A percentile compares a stretch with the other conserved stretches of the same genome.
phyloP scores from a whole-genome alignment of 2,797 vertebrate species.

The Leptatherina wallacei region DNA sequence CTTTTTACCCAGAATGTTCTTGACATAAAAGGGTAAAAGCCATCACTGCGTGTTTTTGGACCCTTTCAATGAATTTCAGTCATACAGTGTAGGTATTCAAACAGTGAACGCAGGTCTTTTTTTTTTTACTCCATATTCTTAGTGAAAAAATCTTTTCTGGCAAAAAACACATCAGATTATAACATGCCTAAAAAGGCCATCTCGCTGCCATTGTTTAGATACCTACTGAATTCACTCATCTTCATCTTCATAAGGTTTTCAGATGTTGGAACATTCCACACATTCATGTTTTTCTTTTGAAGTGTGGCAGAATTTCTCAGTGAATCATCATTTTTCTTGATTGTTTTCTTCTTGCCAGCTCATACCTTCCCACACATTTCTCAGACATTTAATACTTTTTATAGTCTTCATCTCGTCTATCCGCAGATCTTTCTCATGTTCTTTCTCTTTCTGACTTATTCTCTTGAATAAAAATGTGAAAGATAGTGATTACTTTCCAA shows the following conservation, averaged over 20 bases:
- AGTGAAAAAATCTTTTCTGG: neutral
- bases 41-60: constrained; percentile 50
- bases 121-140: neutral
- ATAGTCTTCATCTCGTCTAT: constrained; percentile 21
- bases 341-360: constrained; percentile 34
- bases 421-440: constrained; percentile 13
- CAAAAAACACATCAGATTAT: neutral
- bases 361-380: constrained; percentile 34
- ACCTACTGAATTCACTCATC: constrained; percentile 25
- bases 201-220: constrained; percentile 32
- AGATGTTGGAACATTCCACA: constrained; percentile 35
- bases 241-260: constrained; percentile 20
- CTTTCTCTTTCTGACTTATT: constrained; percentile 2
- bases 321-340: constrained; percentile 15
- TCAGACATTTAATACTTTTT: constrained; percentile 12
- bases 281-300: constrained; percentile 20
- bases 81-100: constrained; percentile 47
- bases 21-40: constrained; percentile 47
- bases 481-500: constrained; percentile 19
- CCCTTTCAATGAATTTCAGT: constrained; percentile 26
- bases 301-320: constrained; percentile 28
- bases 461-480: constrained; percentile 23
- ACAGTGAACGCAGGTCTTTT: constrained; percentile 14
- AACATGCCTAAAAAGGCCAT: neutral
- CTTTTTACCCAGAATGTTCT: constrained; percentile 66